Percentiles rank a stretch among this genome's conserved stretches.
phyloP scores from a whole-genome alignment of 2,113 vertebrate genomes.

The Hyperopisus bebe region DNA sequence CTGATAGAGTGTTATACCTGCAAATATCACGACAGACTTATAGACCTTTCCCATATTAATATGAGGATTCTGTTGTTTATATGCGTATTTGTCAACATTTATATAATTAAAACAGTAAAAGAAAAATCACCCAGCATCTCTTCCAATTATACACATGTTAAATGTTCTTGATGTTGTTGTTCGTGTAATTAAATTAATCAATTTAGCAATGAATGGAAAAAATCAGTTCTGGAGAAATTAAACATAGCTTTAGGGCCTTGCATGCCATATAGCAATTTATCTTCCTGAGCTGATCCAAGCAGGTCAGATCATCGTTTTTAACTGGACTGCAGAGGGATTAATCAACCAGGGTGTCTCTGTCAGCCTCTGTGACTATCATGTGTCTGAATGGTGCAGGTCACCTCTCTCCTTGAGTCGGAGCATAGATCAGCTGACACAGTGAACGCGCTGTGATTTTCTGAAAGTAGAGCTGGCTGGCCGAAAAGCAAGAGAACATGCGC shows the following conservation, averaged over 20 bases:
- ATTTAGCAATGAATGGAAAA: not conserved
- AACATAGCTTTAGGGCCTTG: not conserved
- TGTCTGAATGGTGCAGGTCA: not conserved
- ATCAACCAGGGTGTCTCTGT: not conserved
- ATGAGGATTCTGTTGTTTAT: not conserved
- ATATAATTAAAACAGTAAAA: not conserved
- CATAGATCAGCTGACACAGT: not conserved
- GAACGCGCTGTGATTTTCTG: not conserved
- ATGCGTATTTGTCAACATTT: not conserved
- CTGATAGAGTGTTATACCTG: not conserved
- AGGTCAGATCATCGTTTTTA: not conserved
- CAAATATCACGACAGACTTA: not conserved
- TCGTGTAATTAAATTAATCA: not conserved
- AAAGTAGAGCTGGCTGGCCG: not conserved
- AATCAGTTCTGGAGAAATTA: not conserved
- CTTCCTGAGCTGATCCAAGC: not conserved
- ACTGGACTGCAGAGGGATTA: not conserved
- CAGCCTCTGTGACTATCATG: not conserved
- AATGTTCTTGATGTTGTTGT: not conserved
- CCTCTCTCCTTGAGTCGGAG: not conserved
- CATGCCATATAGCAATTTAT: not conserved
- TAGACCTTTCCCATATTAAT: not conserved
- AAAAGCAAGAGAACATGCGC: not conserved
- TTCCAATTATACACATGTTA: not conserved
- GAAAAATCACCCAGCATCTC: not conserved